Evolutionary conservation across 2,888 invertebrate genomes (phyloP).

Genomic region (Platycnemis pennipes): DNA sequence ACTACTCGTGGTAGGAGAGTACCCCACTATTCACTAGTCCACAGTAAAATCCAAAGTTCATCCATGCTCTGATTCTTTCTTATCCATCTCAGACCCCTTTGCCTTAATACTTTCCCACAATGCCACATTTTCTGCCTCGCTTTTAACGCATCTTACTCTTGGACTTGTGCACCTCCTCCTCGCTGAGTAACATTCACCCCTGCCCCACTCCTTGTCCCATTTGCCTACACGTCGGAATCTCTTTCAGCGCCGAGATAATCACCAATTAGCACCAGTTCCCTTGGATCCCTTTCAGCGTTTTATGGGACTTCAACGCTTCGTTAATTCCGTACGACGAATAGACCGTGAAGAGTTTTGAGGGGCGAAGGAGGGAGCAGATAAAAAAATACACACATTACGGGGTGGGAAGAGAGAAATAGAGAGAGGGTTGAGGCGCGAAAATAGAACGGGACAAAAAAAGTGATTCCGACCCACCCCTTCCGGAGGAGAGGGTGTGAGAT

Average conservation of each 20-base stretch:
- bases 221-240: conserved; percentile 44
- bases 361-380: too few species aligned
- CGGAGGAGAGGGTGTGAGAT: background rate
- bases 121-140: too few species aligned
- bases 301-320: conserved; percentile 66
- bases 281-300: conserved; percentile 48
- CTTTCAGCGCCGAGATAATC: conserved; percentile 66
- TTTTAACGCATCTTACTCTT: too few species aligned
- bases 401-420: background rate
- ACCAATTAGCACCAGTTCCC: conserved; percentile 59
- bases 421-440: background rate
- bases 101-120: background rate
- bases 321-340: conserved; percentile 58
- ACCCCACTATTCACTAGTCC: too few species aligned
- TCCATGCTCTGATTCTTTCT: background rate
- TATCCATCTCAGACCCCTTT: too few species aligned
- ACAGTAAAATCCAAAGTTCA: background rate
- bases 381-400: background rate
- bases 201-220: too few species aligned
- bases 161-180: background rate
- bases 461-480: background rate
- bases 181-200: too few species aligned
- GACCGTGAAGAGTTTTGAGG: conserved; percentile 33
- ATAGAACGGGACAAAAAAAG: conserved; percentile 3
- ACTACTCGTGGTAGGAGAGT: too few species aligned